Base-by-base conservation (phyloP, 1,140 invertebrate genomes). In the Muscidifurax raptorellus region DNA sequence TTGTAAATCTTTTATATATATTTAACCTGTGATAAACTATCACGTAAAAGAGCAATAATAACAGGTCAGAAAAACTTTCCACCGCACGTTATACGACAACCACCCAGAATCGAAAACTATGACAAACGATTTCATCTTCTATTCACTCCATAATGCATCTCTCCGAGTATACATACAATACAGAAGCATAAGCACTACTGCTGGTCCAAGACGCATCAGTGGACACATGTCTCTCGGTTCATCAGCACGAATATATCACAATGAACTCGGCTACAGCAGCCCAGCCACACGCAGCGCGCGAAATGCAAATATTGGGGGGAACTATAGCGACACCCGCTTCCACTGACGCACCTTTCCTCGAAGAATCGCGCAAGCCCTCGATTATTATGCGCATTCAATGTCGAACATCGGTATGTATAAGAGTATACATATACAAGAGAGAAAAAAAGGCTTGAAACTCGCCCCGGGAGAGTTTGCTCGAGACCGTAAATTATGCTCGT, bases 401-500 rank as follows among this genome's bases (percentile, higher is more conserved):
- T 59, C 52, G 52, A 59, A 59, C 52, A 59, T 59, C 3, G 22
- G 18, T 18, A 22, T 52, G 18, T 52, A 18, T 6, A n/a, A 22
- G 18, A 13, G 15, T 18, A 47, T 13, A 47, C 44, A 47, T 2
- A 47, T 4, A 10, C 13, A 15, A n/a, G 18, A 3, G 22, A 59
- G 47, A n/a, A 18, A 59, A 59, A 59, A 59, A 59, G 52, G 52
- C 52, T 59, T 59, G 52, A 59, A 59, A n/a, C 52, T 59, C 52
- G 52, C 52, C 52, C 52, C 52, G 52, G 22, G 52, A 59, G 52
- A 22, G 44, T 59, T n/a, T n/a, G n/a, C n/a, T n/a, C 52, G 52
- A 59, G 52, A 59, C 52, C 52, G 52, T 59, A 59, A 59, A 59
- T 59, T 59, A 59, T 59, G 52, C 52, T 59, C 52, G 52, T 59